Evolutionary conservation across 2,113 vertebrate species (phyloP).

Genomic region (Gallinago paraguaiae): DNA sequence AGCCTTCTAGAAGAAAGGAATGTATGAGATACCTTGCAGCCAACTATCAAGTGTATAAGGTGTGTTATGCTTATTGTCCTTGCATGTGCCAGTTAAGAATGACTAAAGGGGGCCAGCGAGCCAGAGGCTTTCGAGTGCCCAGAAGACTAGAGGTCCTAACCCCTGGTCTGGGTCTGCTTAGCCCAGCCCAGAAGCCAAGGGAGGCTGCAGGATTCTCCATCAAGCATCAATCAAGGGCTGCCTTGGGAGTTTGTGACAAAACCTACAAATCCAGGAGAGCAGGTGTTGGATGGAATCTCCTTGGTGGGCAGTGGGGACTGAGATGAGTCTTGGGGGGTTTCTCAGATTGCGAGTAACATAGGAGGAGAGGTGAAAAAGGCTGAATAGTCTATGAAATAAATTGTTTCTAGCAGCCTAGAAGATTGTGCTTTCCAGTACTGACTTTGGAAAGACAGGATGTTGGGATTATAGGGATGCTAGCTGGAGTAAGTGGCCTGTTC

Average conservation of each 20-base stretch:
- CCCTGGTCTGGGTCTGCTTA: background rate
- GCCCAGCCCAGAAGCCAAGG: background rate
- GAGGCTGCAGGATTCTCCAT: background rate
- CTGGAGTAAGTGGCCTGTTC: background rate
- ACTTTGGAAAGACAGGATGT: background rate
- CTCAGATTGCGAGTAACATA: background rate
- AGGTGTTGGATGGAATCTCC: background rate
- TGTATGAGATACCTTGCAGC: background rate
- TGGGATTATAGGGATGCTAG: background rate
- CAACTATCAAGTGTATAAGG: background rate
- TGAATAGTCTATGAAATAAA: background rate
- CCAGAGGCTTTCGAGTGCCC: background rate
- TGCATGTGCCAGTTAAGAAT: background rate
- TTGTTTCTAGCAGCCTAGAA: background rate
- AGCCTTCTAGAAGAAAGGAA: background rate
- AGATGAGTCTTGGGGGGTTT: background rate
- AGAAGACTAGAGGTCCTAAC: background rate
- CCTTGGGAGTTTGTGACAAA: background rate
- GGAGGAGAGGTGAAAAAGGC: background rate
- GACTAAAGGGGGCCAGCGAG: background rate
- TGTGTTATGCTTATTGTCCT: background rate
- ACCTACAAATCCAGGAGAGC: background rate
- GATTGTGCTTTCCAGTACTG: background rate
- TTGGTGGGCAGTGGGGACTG: background rate
- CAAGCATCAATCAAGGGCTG: background rate